Base-by-base conservation (phyloP, 2,888 invertebrate genomes). In the Sturmia bella region DNA sequence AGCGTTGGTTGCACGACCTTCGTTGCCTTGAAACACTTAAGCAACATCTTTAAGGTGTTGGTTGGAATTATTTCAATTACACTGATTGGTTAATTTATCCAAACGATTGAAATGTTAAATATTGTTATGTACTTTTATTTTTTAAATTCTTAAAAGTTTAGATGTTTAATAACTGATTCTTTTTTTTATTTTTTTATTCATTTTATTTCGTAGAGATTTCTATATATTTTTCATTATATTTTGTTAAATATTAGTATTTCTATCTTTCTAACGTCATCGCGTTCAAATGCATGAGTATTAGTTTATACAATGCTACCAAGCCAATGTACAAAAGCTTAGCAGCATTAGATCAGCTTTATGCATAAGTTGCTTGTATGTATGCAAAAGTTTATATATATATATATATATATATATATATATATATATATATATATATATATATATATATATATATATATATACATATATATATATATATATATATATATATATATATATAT, bases 301-400 rank as follows among this genome's bases (percentile, higher is more conserved):
- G 52, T 57, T 39, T 56, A 32, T 63, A 45, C 32, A 68, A 68
- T 68, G 70, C 52, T 69, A 80, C 73, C 73, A 12, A 57, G 24
- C 37, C 32, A 73, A 1, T 11, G 13, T 39, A 50, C 21, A 70
- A 70, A 82, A 78, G 78, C 78, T 82, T 78, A 59, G 68, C 41
- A 77, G 73, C 74, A 83, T 83, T 83, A 80, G 83, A 83, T 83
- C 83, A 83, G 83, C 83, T 78, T 80, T 80, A 54, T 48, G 72
- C 72, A 61, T 79, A 72, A 70, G 1, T 7, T 32, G 5, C 9
- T 7, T 32, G 32, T 32, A 32, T 32, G 32, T 32, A 9, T 32
- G n/a, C n/a, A n/a, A n/a, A n/a, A n/a, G n/a, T n/a, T n/a, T 54
- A 48, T 66, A 27, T 76, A 54, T 4, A 45, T 17, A 45, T 11